Conservation (phyloP, 1,140 invertebrate genomes). For the Orius insidiosus region DNA sequence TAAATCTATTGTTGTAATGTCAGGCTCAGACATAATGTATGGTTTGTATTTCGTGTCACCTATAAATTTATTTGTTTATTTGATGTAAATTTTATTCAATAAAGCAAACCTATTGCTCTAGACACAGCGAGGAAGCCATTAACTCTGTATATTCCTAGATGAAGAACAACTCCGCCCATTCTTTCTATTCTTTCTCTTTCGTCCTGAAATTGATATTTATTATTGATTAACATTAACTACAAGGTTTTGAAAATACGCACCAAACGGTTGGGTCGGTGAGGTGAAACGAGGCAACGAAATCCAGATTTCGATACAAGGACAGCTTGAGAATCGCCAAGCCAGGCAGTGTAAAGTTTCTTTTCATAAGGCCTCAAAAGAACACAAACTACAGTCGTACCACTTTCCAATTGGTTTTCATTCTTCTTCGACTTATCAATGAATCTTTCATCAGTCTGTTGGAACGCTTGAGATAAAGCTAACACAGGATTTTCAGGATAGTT, state of each 20-base stretch:
- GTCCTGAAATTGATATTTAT: conserved; percentile 44
- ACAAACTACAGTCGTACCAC: conserved; percentile 30
- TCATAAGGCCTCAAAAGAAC: conserved; percentile 48
- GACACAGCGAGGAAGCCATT: conserved; percentile 75
- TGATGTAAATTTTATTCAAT: no score
- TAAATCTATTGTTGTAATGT: conserved; percentile 51
- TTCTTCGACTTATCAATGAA: conserved; percentile 57
- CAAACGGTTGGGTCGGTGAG: conserved; percentile 69
- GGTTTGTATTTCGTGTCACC: conserved; percentile 73
- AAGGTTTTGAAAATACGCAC: conserved; percentile 31
- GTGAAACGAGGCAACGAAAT: conserved; percentile 53
- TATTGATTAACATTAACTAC: no score
- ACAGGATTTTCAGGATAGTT: conserved; percentile 48
- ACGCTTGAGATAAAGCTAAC: conserved; percentile 61
- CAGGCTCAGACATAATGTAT: conserved; percentile 67
- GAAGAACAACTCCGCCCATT: conserved; percentile 54
- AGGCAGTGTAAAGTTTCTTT: conserved; percentile 60
- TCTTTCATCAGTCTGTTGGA: conserved; percentile 59
- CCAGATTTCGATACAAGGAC: conserved; percentile 55
- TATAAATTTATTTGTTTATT: no score
- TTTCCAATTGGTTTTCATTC: conserved; percentile 33
- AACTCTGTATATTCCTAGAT: conserved; percentile 54
- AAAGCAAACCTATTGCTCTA: conserved; percentile 63
- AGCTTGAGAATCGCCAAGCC: conserved; percentile 88
- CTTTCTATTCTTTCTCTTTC: conserved; percentile 58